Evolutionary conservation across 2,113 vertebrate species (phyloP), one percentile per base, ranked within the genome.

Genomic region (Zosterops hypoxanthus): DNA sequence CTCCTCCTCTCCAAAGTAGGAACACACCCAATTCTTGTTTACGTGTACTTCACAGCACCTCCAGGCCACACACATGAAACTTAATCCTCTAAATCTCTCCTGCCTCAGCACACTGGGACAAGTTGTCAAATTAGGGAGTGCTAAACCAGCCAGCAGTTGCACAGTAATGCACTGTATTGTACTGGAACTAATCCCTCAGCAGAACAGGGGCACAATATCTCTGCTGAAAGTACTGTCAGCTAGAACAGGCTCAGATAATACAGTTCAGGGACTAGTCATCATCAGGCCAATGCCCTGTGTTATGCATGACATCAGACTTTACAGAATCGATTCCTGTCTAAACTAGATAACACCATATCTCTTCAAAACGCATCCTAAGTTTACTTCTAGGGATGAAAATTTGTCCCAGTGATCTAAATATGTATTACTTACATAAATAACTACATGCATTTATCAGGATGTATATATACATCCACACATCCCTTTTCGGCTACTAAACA

Each of bases 21-120:
- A 96, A 66, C 53, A 92, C 86, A 79, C 87, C 91, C 69, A 86
- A 23, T 36, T 75, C 61, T 55, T 96, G 86, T 89, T 95, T 87
- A 87, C 10, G 2, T 11, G 86, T 65, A 76, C 31, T 79, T 72
- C 33, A 33, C 57, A 85, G 91, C 94, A 64, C 78, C 89, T 94
- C 50, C 82, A 69, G 89, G 93, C 96, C 94, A 92, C 86, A 94
- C 91, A 72, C 89, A 91, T 14, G 36, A 87, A 87, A 42, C 57
- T 66, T 92, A 96, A 95, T 95, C 91, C 84, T 65, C 50, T 85
- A 91, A 95, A 95, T 92, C 93, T 87, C 82, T 68, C 83, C 91
- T 82, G 88, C 80, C 72, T 93, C 86, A 93, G 83, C 91, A 85
- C 53, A 87, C 46, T 50, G 61, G 55, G 73, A 82, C 81, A 86